phyloP scores from a whole-genome alignment of 2,797 vertebrate genomes.

The Amblyraja radiata region DNA sequence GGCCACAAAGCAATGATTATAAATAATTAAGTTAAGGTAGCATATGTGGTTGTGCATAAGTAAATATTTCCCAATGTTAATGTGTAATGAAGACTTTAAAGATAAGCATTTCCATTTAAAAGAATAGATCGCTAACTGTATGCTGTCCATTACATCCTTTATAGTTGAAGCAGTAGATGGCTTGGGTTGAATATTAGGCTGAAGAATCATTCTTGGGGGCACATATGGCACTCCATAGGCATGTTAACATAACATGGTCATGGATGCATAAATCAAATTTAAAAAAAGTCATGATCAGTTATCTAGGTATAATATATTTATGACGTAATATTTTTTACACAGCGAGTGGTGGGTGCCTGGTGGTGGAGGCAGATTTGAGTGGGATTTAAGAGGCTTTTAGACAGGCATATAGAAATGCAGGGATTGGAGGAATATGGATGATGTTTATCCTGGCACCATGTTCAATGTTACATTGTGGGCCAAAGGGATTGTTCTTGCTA shows the following conservation, averaged over 20 bases:
- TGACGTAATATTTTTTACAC: too few relatives aligned
- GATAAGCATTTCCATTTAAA: not conserved
- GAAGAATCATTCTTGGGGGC: not conserved
- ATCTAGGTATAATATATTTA: not conserved
- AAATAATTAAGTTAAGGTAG: conserved; percentile 7
- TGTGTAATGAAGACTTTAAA: conserved; percentile 5
- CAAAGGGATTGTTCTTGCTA: too few relatives aligned
- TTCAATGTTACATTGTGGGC: too few relatives aligned
- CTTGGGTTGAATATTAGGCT: too few relatives aligned
- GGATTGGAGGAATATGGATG: too few relatives aligned
- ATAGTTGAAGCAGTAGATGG: conserved; percentile 2
- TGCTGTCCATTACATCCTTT: not conserved
- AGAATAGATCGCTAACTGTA: too few relatives aligned
- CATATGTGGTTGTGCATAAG: not conserved
- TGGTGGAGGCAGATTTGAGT: too few relatives aligned
- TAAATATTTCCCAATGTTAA: not conserved
- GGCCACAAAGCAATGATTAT: not conserved
- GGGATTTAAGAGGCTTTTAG: too few relatives aligned
- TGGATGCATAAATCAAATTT: not conserved
- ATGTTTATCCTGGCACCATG: too few relatives aligned
- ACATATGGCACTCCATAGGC: not conserved
- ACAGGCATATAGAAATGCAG: too few relatives aligned
- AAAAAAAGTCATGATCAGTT: not conserved
- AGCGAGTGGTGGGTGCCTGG: too few relatives aligned
- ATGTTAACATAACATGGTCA: not conserved